phyloP scores from a whole-genome alignment of 1,140 invertebrate species.

The Holotrichia oblita region DNA sequence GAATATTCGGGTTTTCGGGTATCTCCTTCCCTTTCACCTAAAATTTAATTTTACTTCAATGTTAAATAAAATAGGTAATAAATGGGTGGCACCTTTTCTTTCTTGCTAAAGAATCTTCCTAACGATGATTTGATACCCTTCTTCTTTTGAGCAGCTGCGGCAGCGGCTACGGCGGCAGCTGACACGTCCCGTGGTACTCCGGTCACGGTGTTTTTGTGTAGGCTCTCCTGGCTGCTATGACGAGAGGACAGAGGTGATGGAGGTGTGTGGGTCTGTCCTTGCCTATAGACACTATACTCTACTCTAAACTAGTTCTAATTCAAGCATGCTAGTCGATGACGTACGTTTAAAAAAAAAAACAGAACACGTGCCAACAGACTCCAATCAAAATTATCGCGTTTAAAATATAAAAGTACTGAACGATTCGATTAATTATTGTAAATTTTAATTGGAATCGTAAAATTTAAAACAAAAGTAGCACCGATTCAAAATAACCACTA shows the following conservation, averaged over 20 bases:
- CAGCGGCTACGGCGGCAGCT: constrained; percentile 65
- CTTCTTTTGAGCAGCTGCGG: constrained; percentile 84
- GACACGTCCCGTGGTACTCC: constrained; percentile 52
- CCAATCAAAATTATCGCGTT: background rate
- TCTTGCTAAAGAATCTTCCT: constrained; percentile 96
- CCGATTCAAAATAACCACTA: background rate
- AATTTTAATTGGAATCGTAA: background rate
- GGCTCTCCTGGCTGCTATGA: constrained; percentile 85
- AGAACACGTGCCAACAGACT: background rate
- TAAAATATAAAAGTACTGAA: too few species aligned
- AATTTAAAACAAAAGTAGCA: background rate
- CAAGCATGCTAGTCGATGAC: constrained; percentile 45
- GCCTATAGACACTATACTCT: constrained; percentile 61
- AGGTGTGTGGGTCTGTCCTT: constrained; percentile 62
- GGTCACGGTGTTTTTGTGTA: constrained; percentile 68
- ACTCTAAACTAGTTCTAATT: constrained; percentile 55
- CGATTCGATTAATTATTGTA: too few species aligned
- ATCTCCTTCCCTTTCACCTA: constrained; percentile 61
- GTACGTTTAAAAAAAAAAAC: background rate
- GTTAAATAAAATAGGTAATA: too few species aligned
- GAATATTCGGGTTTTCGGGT: constrained; percentile 52
- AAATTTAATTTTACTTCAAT: background rate
- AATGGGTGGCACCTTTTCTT: constrained; percentile 80
- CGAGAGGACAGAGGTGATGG: constrained; percentile 83
- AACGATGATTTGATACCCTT: constrained; percentile 95